Base-by-base conservation (phyloP, 2,113 vertebrate genomes). In the Lycaon pictus region DNA sequence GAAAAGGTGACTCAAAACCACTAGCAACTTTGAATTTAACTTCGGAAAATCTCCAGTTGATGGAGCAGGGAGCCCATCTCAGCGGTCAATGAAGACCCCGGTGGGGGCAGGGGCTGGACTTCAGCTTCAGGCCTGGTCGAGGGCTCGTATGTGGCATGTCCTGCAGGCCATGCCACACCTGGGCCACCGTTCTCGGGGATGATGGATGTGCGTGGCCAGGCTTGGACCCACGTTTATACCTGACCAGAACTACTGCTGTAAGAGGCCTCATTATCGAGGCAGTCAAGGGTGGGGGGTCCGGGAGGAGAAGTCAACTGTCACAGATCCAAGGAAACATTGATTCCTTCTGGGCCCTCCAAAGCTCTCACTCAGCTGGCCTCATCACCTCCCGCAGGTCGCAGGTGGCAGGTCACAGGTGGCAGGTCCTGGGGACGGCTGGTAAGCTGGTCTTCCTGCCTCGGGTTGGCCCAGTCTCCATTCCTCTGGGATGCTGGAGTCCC, bases 1-100 rank as follows among this genome's bases (percentile, higher is more conserved):
- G 72, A 80, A 83, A 93, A 96, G 81, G 93, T 94, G 97, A 97
- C 97, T 97, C 97, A 95, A 96, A 97, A 60, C 86, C 97, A 84
- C 79, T 86, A 92, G 94, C 90, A 94, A 95, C 96, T 97, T 98
- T 37, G 97, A 72, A 43, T 93, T 96, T 95, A 92, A 92, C 96
- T 98, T 96, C 93, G 87, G 95, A 93, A 96, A 81, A 88, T 60
- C 88, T 74, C 60, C 56, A 43, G 27, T 20, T 13, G 53, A 22
- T 19, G 72, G 89, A 32, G 48, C 4, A 0, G 63, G 69, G n/a
- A 58, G 62, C 60, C 35, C 27, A 3, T 25, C 48, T 53, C 32
- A 65, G 43, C 27, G 0, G 32, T 9, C 4, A n/a, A 23, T 0
- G 15, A 17, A 27, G 62, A 23, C 25, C 67, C 35, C 8, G 2